A percentile compares a stretch with the other conserved stretches of the same genome.
Evolutionary conservation across 2,113 vertebrate species (phyloP).

Genomic region (Hymenochirus boettgeri): DNA sequence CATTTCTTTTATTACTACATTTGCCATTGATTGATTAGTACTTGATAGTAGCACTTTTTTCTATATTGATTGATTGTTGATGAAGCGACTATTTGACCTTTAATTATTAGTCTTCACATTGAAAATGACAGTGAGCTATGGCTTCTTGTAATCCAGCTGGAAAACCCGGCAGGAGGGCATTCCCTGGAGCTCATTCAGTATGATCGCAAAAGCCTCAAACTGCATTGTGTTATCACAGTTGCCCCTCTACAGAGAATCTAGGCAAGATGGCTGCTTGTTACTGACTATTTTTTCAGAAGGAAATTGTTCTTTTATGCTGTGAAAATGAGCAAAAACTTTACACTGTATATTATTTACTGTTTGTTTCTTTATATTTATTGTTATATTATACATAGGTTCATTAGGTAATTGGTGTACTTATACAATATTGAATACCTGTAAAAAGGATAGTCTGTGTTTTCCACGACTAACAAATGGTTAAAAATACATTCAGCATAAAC

Average conservation of each 20-base stretch:
- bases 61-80: slow-evolving; percentile 97
- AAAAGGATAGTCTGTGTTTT: no score
- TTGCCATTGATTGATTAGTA: slow-evolving; percentile 85
- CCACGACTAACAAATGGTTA: no score
- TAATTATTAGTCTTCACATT: slow-evolving; percentile 87
- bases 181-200: slow-evolving; percentile 76
- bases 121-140: slow-evolving; percentile 83
- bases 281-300: slow-evolving; percentile 6
- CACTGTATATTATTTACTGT: no score
- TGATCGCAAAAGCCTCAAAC: slow-evolving; percentile 61
- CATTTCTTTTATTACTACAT: slow-evolving; percentile 96
- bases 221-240: slow-evolving; percentile 51
- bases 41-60: slow-evolving; percentile 79
- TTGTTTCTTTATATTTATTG: no score
- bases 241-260: slow-evolving; percentile 52
- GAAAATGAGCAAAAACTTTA: no score
- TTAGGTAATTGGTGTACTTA: no score
- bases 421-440: no score
- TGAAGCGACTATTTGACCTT: slow-evolving; percentile 97
- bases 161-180: slow-evolving; percentile 79
- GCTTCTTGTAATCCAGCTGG: slow-evolving; percentile 78
- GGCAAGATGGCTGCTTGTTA: slow-evolving; percentile 42
- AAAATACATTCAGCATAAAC: no score
- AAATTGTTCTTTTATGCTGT: no score
- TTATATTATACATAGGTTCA: no score